Conservation (phyloP, 2,113 vertebrate genomes). For the Oncorhynchus mykiss region DNA sequence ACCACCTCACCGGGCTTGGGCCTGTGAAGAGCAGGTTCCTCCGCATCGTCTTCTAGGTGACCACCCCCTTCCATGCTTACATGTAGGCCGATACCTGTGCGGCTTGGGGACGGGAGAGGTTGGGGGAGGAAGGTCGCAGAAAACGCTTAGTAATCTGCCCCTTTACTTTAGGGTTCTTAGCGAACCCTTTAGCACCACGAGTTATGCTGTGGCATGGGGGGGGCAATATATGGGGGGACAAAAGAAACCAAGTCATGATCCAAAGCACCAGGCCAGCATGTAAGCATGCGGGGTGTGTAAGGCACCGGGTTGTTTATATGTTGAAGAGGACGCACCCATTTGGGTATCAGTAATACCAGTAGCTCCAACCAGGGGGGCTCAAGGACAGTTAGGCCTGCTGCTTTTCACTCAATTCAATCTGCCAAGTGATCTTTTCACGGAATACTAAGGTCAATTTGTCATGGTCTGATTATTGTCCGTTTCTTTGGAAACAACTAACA, state of each 20-base stretch:
- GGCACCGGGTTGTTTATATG: conserved; percentile 81
- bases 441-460: conserved; percentile 67
- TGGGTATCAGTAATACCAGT: conserved; percentile 62
- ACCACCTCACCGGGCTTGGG: conserved; percentile 35
- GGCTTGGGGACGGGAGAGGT: conserved; percentile 54
- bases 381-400: conserved; percentile 68
- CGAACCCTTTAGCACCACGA: conserved; percentile 63
- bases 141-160: conserved; percentile 28
- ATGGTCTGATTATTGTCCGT: conserved; percentile 72
- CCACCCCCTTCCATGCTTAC: conserved; percentile 77
- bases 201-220: conserved; percentile 63
- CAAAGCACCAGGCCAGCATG: conserved; percentile 80
- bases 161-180: conserved; percentile 34
- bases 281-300: conserved; percentile 82
- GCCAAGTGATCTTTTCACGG: conserved; percentile 59
- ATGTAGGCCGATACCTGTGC: conserved; percentile 78
- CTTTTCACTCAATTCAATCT: conserved; percentile 70
- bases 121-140: conserved; percentile 29
- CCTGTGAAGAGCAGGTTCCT: conserved; percentile 59
- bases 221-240: conserved; percentile 27
- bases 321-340: conserved; percentile 77
- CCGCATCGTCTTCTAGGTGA: conserved; percentile 70
- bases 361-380: conserved; percentile 64
- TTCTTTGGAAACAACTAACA: conserved; percentile 64
- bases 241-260: conserved; percentile 73